Base-by-base conservation (phyloP, 2,888 invertebrate genomes). In the Caenorhabditis sp. region DNA sequence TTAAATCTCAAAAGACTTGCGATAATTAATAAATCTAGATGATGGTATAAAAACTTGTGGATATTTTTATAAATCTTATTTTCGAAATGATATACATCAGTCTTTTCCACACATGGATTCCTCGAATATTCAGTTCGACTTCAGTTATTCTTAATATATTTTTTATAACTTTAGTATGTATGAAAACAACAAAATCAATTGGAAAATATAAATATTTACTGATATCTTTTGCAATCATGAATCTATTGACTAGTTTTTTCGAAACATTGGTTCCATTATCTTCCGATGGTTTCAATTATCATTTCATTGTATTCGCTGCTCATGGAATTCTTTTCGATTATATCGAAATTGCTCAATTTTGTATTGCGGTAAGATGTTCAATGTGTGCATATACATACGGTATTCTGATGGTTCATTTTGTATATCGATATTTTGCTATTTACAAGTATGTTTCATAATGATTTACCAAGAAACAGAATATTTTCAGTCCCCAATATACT, bases 311-410 rank as follows among this genome's bases (percentile, higher is more conserved):
- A 8, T 67, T 67, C 50, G 58, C 61, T 0, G 31, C 67, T 4
- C 59, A 66, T 49, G 67, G 58, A 17, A 56, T 43, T 8, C 23
- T 63, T 20, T 57, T 58, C 20, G 63, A 57, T 10, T 57, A 63
- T 50, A 56, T 49, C 1, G 10, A 27, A 20, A 14, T 63, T 8
- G 54, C 50, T 17, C 66, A 67, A 27, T 49, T 31, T 17, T 23
- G 56, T 5, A 58, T 67, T 10, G 50, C 62, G 0, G 27, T 67
- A 17, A n/a, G 67, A 57, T 67, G 66, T 49, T 54, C 49, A 20
- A 67, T 67, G 66, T 56, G 54, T 31, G 66, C 67, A 0, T 62
- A 36, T 52, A 67, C 61, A 0, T 67, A 36, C 20, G 67, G 36
- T 17, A 57, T 67, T 25, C 52, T 67, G 0, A 61, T 27, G 10